Evolutionary conservation across 1,140 invertebrate genomes (phyloP).

Genomic region (Bombus pyrosoma): DNA sequence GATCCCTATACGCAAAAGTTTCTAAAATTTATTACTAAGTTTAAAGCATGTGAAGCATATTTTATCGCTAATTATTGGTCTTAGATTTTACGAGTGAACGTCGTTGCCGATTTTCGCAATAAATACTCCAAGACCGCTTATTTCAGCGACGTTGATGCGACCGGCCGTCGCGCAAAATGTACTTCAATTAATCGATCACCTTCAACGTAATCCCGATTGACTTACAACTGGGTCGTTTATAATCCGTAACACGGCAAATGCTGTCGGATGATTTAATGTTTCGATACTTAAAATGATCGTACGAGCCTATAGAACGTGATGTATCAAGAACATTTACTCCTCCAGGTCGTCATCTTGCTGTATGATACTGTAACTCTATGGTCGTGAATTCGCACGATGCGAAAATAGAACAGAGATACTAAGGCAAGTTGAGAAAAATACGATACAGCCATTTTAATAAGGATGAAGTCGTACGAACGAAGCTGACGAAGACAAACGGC

Average conservation of each 20-base stretch:
- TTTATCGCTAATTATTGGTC: constrained; percentile 41
- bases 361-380: not conserved
- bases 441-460: constrained; percentile 12
- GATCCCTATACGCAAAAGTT: not conserved
- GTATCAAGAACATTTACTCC: not conserved
- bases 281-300: constrained; percentile 8
- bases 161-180: constrained; percentile 41
- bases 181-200: constrained; percentile 62
- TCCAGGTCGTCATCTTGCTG: not conserved
- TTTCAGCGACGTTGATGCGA: constrained; percentile 44
- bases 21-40: constrained; percentile 23
- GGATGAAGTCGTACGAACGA: constrained; percentile 29
- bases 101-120: constrained; percentile 46
- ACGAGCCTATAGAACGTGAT: too few relatives aligned
- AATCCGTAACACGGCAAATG: constrained; percentile 44
- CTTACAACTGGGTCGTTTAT: constrained; percentile 65
- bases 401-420: not conserved
- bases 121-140: constrained; percentile 44
- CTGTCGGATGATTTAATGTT: constrained; percentile 52
- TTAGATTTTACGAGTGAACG: constrained; percentile 7
- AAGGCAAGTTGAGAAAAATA: constrained; percentile 3
- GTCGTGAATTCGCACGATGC: not conserved
- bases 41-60: not conserved
- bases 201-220: constrained; percentile 54
- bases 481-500: constrained; percentile 56